These are phyloP conservation scores for Drosophila littoralis DNA, from an alignment of 1,140 invertebrate species.

Conservation along the genomic window DNA sequence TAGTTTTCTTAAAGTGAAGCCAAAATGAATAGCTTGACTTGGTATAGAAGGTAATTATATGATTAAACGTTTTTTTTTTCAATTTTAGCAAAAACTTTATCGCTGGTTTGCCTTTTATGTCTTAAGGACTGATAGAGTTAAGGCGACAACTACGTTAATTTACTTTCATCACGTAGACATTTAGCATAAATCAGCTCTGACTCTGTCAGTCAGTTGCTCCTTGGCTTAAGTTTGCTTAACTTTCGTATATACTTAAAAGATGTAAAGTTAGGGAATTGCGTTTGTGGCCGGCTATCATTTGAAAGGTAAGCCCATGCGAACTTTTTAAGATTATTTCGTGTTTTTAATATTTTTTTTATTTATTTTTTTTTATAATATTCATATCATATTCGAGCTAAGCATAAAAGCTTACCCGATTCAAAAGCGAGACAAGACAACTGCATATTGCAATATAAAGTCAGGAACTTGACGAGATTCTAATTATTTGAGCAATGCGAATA, in stretches of 20 bases:
- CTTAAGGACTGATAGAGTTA: not conserved
- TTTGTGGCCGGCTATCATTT: no score
- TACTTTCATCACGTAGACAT: not conserved
- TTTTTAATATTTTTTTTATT: not conserved
- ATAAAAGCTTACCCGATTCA: no score
- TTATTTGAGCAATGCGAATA: no score
- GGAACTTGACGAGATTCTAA: no score
- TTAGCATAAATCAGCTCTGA: constrained; percentile 2
- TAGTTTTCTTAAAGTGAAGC: no score
- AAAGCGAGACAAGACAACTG: no score
- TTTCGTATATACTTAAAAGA: constrained; percentile 1
- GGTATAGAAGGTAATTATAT: no score
- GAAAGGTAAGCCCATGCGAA: not conserved
- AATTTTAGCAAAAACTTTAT: not conserved
- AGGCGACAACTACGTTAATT: not conserved
- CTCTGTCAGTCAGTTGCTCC: constrained; percentile 2
- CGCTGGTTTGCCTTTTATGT: not conserved
- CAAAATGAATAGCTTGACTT: no score
- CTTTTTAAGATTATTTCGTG: not conserved
- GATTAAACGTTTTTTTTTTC: not conserved
- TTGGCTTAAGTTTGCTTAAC: not conserved
- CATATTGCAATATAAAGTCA: no score
- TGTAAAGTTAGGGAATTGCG: not conserved
- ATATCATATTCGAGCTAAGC: no score
- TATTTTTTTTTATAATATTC: no score